Evolutionary conservation across 2,113 vertebrate species (phyloP), one percentile per base, ranked within the genome.

Genomic region (Noturus placidus): DNA sequence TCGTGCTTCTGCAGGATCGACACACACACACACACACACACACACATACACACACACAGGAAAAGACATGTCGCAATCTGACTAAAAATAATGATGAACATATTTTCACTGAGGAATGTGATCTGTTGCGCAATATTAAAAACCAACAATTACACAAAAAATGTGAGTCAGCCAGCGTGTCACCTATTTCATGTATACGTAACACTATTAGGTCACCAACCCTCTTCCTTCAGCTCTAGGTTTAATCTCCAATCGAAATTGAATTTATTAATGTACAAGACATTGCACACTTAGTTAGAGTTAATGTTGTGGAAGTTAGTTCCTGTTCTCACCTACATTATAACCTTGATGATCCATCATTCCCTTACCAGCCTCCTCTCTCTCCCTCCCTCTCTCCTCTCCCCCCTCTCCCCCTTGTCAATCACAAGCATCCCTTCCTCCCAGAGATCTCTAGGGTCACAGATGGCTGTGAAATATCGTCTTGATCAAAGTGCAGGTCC

Each of bases 1-100:
- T 99, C 95, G 85, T 98, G 96, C 94, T 99, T 99, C 98, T 99
- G 93, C 84, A 95, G 90, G 90, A 90, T 91, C 93, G 85, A 84
- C 8, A 83, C 61, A 84, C 50, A 80, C 42, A 80, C 83, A 84
- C 30, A 77, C 46, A 65, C 27, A 82, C 50, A 35, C 33, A 38
- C 33, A 72, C 30, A 35, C 67, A 70, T 30, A 70, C n/a, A 82
- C 46, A 57, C 20, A 78, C 50, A 84, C 5, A 42, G 42, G 7
- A 50, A 15, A 77, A n/a, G 5, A 27, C 5, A 77, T 5, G 50
- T 54, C 50, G 30, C 3, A 30, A 54, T 9, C 46, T 78, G 42
- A 1, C 42, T 27, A 25, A 46, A 76, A 76, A 46, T 22, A 27
- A 50, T 4, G 10, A 76, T n/a, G 10, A 46, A 76, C 2, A 0